Percentiles rank a stretch among this genome's conserved stretches.
phyloP scores from a whole-genome alignment of 2,888 invertebrate species.

The Toxonevra muliebris region DNA sequence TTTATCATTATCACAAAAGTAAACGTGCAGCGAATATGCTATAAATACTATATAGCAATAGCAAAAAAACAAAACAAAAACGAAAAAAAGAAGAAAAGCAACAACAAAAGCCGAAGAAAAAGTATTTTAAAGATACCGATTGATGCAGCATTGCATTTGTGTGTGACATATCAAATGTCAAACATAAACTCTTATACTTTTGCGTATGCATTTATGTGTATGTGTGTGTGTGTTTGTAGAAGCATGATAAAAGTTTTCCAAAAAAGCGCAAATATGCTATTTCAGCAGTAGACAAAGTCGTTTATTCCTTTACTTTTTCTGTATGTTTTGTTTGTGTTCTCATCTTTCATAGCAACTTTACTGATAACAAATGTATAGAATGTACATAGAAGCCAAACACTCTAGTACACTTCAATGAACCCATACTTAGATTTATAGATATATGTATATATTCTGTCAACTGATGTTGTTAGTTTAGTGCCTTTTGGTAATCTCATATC shows the following conservation, averaged over 20 bases:
- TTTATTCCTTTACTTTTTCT: no score
- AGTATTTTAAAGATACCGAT: conserved; percentile 6
- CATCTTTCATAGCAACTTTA: no score
- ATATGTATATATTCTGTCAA: no score
- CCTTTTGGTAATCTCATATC: no score
- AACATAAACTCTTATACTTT: conserved; percentile 15
- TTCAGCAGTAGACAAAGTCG: no score
- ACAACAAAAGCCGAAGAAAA: neutral
- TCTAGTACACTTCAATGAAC: no score
- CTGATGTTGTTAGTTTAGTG: conserved; percentile 21
- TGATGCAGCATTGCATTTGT: conserved; percentile 40
- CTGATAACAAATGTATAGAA: no score
- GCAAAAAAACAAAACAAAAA: neutral
- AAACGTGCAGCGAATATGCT: conserved; percentile 3
- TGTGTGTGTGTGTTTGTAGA: neutral
- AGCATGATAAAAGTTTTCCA: no score
- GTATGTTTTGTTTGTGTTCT: no score
- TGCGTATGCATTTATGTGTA: neutral
- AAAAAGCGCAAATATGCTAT: no score
- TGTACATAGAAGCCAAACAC: no score
- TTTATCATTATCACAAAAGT: neutral
- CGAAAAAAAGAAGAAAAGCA: neutral
- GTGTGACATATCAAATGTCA: conserved; percentile 42
- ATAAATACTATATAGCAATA: neutral
- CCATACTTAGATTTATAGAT: no score